These are phyloP conservation scores for Drosophila nigromelanica DNA, from an alignment of 1,140 invertebrate genomes.

Conservation along the genomic window DNA sequence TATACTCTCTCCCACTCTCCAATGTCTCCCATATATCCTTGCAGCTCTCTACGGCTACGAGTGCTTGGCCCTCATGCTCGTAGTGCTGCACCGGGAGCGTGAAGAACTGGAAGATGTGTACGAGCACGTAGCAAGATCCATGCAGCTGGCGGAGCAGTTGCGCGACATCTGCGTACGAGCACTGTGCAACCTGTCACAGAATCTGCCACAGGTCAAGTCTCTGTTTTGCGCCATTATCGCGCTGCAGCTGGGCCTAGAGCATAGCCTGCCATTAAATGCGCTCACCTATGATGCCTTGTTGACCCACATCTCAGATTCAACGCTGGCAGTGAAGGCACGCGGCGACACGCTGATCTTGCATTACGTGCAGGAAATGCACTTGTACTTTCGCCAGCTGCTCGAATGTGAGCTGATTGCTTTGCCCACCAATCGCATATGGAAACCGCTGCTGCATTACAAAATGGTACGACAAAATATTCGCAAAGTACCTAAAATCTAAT, in stretches of 20 bases:
- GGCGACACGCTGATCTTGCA: not conserved
- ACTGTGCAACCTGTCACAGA: constrained; percentile 1
- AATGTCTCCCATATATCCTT: not conserved
- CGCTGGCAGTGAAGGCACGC: not conserved
- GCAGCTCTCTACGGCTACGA: constrained; percentile 52
- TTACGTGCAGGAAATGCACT: constrained; percentile 46
- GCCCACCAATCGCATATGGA: constrained; percentile 58
- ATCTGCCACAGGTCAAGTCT: constrained; percentile 31
- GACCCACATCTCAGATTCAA: constrained; percentile 13
- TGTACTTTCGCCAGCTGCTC: constrained; percentile 34
- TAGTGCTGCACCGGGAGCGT: constrained; percentile 5
- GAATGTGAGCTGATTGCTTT: constrained; percentile 1
- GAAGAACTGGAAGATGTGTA: not conserved
- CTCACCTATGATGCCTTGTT: constrained; percentile 33
- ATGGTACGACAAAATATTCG: constrained; percentile 16
- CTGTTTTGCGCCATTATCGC: constrained; percentile 43
- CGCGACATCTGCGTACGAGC: constrained; percentile 26
- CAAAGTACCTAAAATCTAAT: not conserved
- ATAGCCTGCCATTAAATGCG: constrained; percentile 12
- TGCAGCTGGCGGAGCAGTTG: constrained; percentile 28
- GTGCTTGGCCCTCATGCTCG: constrained; percentile 54
- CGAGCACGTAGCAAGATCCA: not conserved
- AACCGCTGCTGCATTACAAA: constrained; percentile 45
- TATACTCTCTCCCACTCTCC: not conserved
- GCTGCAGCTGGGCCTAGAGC: constrained; percentile 22